A percentile compares a stretch with the other conserved stretches of the same genome.
These are phyloP conservation scores for Palythoa grandis DNA, from an alignment of 92 coral and sea anemone genomes.

Conservation along the genomic window DNA sequence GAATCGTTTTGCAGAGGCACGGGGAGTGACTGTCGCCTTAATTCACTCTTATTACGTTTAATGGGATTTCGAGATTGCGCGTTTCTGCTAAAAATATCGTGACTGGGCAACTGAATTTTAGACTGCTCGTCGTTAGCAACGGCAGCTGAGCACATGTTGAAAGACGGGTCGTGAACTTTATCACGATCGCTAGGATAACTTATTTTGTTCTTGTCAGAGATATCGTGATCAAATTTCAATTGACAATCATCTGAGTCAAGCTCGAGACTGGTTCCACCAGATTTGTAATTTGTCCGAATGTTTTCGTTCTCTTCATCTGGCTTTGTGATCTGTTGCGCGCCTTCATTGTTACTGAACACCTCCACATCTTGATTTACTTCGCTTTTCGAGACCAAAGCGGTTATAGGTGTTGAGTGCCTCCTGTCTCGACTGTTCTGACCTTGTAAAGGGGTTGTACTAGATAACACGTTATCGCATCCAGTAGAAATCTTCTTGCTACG, in stretches of 20 bases:
- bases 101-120: not conserved
- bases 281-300: not conserved
- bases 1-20: not conserved
- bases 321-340: not conserved
- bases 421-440: slow-evolving; percentile 8
- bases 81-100: slow-evolving; percentile 20
- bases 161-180: slow-evolving; percentile 26
- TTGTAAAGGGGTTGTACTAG: not conserved
- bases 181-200: not conserved
- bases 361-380: not conserved
- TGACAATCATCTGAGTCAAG: not conserved
- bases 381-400: not conserved
- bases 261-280: not conserved
- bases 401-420: slow-evolving; percentile 16
- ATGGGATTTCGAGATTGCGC: slow-evolving; percentile 13
- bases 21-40: slow-evolving; percentile 36
- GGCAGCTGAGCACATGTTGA: not conserved
- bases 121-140: not conserved
- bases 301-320: not conserved
- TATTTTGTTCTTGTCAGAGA: not conserved
- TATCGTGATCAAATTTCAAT: slow-evolving; percentile 29
- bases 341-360: not conserved
- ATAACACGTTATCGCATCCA: not conserved
- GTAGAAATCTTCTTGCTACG: not conserved
- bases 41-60: slow-evolving; percentile 13